A percentile compares a stretch with the other conserved stretches of the same genome.
Evolutionary conservation across 2,888 invertebrate species (phyloP).

Genomic region (Callosobruchus maculatus): DNA sequence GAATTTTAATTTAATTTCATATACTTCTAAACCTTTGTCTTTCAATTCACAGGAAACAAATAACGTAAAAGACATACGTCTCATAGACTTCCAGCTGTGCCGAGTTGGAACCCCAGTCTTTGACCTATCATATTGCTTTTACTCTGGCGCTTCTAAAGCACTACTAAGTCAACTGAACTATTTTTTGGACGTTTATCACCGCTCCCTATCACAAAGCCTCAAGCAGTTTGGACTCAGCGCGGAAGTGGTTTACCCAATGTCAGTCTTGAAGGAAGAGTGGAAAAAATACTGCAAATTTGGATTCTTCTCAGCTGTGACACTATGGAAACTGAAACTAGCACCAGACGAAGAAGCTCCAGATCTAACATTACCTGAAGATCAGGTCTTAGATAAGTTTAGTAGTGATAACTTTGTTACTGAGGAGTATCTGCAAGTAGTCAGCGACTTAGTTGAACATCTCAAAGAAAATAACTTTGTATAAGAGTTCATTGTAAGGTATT

Average conservation of each 20-base stretch:
- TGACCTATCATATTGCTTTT: conserved; percentile 41
- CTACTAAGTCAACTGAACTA: conserved; percentile 33
- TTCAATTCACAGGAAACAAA: conserved; percentile 8
- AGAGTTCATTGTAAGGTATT: no score
- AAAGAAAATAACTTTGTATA: no score
- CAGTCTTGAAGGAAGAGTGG: conserved; percentile 29
- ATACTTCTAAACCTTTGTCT: no score
- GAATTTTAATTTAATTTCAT: no score
- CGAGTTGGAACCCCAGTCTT: conserved; percentile 23
- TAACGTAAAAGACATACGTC: conserved; percentile 8
- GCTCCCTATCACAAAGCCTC: conserved; percentile 30
- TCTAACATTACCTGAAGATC: neutral
- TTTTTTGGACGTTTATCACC: conserved; percentile 36
- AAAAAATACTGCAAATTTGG: conserved; percentile 25
- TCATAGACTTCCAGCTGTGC: conserved; percentile 16
- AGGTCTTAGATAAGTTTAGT: neutral
- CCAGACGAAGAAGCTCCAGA: conserved; percentile 2
- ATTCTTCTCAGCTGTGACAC: conserved; percentile 17
- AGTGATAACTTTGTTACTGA: neutral
- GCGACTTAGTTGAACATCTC: no score
- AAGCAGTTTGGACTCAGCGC: conserved; percentile 29
- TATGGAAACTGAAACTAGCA: conserved; percentile 22
- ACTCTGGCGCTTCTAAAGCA: conserved; percentile 33
- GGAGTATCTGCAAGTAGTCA: neutral
- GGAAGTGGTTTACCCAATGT: conserved; percentile 33